Percentiles rank a stretch among this genome's conserved stretches.
phyloP scores from a whole-genome alignment of 1,140 invertebrate species.

The Solen grandis region DNA sequence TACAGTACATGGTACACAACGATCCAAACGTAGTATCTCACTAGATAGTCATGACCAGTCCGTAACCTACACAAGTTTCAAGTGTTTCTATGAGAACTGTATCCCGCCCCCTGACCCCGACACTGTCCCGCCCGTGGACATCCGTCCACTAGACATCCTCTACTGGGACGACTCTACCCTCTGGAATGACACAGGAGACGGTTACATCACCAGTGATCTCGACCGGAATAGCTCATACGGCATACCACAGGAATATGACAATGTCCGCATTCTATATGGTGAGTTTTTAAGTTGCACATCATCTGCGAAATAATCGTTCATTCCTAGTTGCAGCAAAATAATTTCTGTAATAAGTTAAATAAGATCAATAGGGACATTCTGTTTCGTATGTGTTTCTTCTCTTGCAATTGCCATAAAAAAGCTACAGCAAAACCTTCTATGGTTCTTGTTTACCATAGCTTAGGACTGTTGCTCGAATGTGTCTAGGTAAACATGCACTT shows the following conservation, averaged over 20 bases:
- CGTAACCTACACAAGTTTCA: slow-evolving; percentile 23
- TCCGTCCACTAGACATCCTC: slow-evolving; percentile 55
- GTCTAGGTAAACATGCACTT: too few relatives aligned
- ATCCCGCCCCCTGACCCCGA: slow-evolving; percentile 71
- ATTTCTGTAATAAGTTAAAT: too few relatives aligned
- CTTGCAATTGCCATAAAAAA: too few relatives aligned
- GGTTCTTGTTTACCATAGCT: too few relatives aligned
- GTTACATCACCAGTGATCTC: slow-evolving; percentile 15
- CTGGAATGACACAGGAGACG: neutral
- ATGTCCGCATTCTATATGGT: slow-evolving; percentile 73
- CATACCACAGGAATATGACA: slow-evolving; percentile 63
- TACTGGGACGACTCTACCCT: slow-evolving; percentile 61
- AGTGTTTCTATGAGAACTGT: slow-evolving; percentile 75
- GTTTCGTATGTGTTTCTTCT: too few relatives aligned
- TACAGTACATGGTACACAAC: slow-evolving; percentile 27
- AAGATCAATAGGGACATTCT: too few relatives aligned
- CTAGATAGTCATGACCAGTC: slow-evolving; percentile 16
- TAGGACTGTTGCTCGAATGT: too few relatives aligned
- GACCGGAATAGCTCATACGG: slow-evolving; percentile 37
- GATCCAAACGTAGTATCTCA: slow-evolving; percentile 18
- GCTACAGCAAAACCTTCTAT: too few relatives aligned
- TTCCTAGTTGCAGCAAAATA: too few relatives aligned
- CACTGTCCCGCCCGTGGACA: slow-evolving; percentile 55
- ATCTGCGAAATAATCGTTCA: neutral
- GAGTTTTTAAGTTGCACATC: slow-evolving; percentile 13